phyloP scores from a whole-genome alignment of 2,888 invertebrate species.

The Hypomecis atomaria region DNA sequence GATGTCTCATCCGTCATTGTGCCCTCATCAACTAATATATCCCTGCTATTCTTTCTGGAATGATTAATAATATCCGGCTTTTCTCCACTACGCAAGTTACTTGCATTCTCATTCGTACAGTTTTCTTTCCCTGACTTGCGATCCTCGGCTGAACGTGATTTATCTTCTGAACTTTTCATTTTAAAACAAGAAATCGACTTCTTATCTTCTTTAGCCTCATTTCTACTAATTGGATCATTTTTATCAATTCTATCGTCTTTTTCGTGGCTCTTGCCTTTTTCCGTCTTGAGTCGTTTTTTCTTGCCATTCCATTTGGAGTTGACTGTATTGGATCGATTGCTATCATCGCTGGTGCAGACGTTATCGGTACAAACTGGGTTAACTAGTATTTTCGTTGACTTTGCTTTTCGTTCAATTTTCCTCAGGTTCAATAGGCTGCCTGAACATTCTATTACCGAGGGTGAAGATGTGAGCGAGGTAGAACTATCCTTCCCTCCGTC shows the following conservation, averaged over 20 bases:
- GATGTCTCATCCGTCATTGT: constrained; percentile 65
- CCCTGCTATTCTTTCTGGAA: constrained; percentile 67
- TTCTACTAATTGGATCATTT: constrained; percentile 68
- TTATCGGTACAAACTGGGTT: constrained; percentile 79
- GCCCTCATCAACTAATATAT: constrained; percentile 67
- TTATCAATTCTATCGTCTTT: constrained; percentile 63
- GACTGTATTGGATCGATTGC: constrained; percentile 68
- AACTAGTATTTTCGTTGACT: constrained; percentile 80
- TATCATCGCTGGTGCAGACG: constrained; percentile 74
- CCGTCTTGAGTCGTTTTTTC: constrained; percentile 76
- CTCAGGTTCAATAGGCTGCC: constrained; percentile 73
- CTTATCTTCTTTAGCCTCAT: constrained; percentile 71
- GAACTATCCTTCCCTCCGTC: constrained; percentile 67
- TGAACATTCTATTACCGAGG: constrained; percentile 64
- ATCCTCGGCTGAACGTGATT: constrained; percentile 72
- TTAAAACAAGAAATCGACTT: constrained; percentile 80
- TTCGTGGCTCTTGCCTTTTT: constrained; percentile 56
- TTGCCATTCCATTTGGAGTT: constrained; percentile 77
- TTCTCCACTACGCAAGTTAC: constrained; percentile 68
- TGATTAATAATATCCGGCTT: constrained; percentile 76
- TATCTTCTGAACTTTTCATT: constrained; percentile 76
- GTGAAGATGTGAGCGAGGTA: constrained; percentile 66
- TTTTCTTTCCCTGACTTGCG: constrained; percentile 72
- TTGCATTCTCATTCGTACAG: constrained; percentile 75
- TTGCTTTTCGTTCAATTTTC: constrained; percentile 77